phyloP scores from a whole-genome alignment of 2,888 invertebrate species.

The Gastrophysa polygoni region DNA sequence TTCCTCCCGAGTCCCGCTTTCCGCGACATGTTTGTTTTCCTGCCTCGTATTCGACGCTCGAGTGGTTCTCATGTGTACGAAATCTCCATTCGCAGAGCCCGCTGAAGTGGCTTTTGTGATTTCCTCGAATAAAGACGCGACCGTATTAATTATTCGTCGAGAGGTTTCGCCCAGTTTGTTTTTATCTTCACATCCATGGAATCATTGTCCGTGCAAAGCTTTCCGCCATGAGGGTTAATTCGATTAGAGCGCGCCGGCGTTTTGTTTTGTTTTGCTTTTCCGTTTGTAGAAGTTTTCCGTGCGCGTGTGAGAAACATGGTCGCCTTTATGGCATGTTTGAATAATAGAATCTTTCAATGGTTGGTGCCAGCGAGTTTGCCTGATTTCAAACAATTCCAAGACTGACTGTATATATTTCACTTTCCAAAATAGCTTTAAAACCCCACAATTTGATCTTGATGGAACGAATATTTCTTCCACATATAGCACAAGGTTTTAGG shows the following conservation, averaged over 20 bases:
- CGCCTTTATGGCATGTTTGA: too few species aligned
- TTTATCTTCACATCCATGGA: constrained; percentile 32
- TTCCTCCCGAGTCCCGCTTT: too few species aligned
- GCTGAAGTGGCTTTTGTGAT: constrained; percentile 23
- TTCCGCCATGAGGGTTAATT: constrained; percentile 33
- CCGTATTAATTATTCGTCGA: constrained; percentile 31
- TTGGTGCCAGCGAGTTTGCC: too few species aligned
- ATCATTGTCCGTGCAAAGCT: constrained; percentile 28
- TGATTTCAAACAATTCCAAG: too few species aligned
- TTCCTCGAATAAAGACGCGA: constrained; percentile 28
- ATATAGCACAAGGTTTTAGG: too few species aligned
- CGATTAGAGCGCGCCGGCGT: constrained; percentile 29
- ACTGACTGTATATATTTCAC: too few species aligned
- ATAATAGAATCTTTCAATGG: too few species aligned
- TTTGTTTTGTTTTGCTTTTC: constrained; percentile 21
- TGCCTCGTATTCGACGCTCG: constrained; percentile 30
- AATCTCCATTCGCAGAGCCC: constrained; percentile 4
- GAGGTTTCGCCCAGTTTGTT: constrained; percentile 24
- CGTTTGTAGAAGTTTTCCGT: too few species aligned
- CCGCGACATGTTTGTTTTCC: constrained; percentile 28
- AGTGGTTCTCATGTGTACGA: constrained; percentile 26
- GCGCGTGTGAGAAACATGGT: too few species aligned
- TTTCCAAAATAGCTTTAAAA: too few species aligned
- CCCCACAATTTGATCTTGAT: too few species aligned
- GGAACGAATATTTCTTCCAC: too few species aligned